Percentiles rank a stretch among this genome's conserved stretches.
Evolutionary conservation across 92 coral and sea anemone genomes (phyloP).

Genomic region (Epizoanthus illoricatus): DNA sequence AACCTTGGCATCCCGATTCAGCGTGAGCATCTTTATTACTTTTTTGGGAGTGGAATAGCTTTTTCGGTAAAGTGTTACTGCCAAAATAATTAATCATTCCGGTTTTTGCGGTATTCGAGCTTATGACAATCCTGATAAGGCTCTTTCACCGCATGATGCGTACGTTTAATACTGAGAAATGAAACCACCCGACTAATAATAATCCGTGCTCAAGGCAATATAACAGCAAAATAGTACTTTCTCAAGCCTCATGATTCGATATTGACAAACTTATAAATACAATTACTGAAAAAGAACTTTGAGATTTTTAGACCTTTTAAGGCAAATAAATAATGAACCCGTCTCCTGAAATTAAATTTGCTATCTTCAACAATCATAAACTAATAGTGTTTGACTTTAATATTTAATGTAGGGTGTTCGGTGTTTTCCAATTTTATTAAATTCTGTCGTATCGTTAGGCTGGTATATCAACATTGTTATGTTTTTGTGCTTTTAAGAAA

Average conservation of each 20-base stretch:
- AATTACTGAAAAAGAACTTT: not conserved
- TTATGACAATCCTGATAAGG: not conserved
- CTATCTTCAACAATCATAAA: conserved; percentile 21
- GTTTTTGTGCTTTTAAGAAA: no score
- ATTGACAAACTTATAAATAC: not conserved
- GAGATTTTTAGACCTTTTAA: not conserved
- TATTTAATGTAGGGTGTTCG: conserved; percentile 18
- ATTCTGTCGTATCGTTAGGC: conserved; percentile 8
- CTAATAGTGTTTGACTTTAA: conserved; percentile 30
- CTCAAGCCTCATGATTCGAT: not conserved
- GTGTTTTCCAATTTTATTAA: conserved; percentile 24
- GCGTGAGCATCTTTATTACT: no score
- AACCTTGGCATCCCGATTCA: no score
- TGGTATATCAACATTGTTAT: not conserved
- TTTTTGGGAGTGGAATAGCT: not conserved
- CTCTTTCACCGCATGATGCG: not conserved
- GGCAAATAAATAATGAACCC: conserved; percentile 6
- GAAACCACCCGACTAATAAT: not conserved
- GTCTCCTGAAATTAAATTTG: conserved; percentile 3
- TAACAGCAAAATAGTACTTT: not conserved
- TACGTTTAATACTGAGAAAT: not conserved
- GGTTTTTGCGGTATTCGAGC: conserved; percentile 16
- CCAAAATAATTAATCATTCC: not conserved
- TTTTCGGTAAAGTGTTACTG: not conserved
- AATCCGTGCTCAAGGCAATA: not conserved